Base-by-base conservation (phyloP, 2,797 vertebrate genomes). In the Eremophila alpestris region DNA sequence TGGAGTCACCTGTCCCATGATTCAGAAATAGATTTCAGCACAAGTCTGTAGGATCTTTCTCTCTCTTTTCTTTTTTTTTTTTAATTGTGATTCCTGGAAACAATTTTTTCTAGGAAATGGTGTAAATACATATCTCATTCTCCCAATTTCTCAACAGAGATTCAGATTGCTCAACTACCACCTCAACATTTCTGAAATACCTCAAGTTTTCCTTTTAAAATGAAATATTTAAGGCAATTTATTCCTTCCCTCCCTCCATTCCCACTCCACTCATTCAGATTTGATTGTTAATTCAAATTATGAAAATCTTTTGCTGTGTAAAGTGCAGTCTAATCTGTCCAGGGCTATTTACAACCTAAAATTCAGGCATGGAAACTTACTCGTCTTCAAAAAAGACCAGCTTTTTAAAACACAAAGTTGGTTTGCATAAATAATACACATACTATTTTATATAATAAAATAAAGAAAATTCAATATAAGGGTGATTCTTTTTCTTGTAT, bases 221-320 rank as follows among this genome's bases (percentile, higher is more conserved):
- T 21, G 5, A 46, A 64, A 7, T 36, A 46, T 80, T 83, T 10
- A 30, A 40, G n/a, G 20, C 40, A 46, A 23, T 86, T 73, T 83
- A 56, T 74, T 71, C 13, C 38, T 0, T 0, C 4, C 4, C 2
- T 77, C 11, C 3, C 7, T 19, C 18, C 7, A 17, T 65, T 89
- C 16, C 12, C 17, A 59, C 5, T 49, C 17, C 15, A n/a, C 8
- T 32, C 43, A 30, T 56, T 59, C 36, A 30, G 16, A 60, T 75
- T 75, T 75, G 9, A 38, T 51, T 69, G 14, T 56, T 54, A 38
- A 65, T 23, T 75, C 41, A 82, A 75, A 71, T 27, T 4, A 41
- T 73, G 63, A 64, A 62, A 64, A 71, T 9, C 11, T 74, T 74
- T 77, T 8, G 1, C 62, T 67, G 7, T 7, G 10, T 24, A 70